Evolutionary conservation across 2,113 vertebrate species (phyloP), one percentile per base, ranked within the genome.

Genomic region (Pelodiscus sinensis): DNA sequence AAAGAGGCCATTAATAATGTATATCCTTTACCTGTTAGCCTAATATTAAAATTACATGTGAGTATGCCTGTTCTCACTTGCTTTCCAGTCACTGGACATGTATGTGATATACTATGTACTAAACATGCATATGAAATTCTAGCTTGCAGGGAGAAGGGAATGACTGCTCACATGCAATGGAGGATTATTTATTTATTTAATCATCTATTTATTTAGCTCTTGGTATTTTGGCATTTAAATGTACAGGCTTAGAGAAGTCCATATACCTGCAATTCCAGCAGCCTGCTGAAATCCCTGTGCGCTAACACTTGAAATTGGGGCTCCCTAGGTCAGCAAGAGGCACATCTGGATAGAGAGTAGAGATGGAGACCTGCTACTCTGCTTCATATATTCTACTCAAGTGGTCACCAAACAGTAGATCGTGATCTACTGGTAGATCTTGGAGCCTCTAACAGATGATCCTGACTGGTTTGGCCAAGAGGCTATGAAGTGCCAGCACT

Each of bases 1-100:
- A 79, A 94, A 60, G 87, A 86, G 91, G 81, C 89, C 1, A 1
- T 16, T 82, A 58, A 56, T 57, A 15, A 85, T 3, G 82, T 9
- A 24, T 1, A 81, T 4, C 55, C 85, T 81, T 16, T 2, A 1
- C 65, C 14, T 4, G 4, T 9, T 27, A 6, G 57, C n/a, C 0
- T 22, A 73, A 77, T 0, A 2, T 51, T 4, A 81, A 68, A 57
- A 3, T 79, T 2, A 12, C 0, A 4, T 51, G 44, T 38, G 38
- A 11, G 68, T 50, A 50, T 77, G 6, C 25, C 73, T 6, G 11
- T 77, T 50, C 22, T 75, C 35, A 75, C 8, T 75, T 77, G 68
- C 68, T 73, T 73, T 38, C n/a, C 15, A 19, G 38, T 38, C 68
- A 38, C 19, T 73, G 35, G 38, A 38, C 38, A 8, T 13, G 73